Base-by-base conservation (phyloP, 2,888 invertebrate genomes). In the Heliconius ismenius region DNA sequence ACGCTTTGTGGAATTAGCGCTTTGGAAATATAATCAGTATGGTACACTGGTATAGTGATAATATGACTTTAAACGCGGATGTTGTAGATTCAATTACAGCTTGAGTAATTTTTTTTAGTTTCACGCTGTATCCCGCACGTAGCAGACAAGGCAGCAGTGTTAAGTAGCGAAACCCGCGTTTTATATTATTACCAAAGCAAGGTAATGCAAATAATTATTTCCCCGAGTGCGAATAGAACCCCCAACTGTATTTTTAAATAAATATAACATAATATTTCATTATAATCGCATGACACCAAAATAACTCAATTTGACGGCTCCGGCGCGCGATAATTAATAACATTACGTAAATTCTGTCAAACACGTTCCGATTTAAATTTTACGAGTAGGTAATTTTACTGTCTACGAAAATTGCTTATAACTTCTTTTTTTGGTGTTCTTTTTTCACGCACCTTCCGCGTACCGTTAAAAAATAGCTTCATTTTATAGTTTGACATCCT, bases 221-320 rank as follows among this genome's bases (percentile, higher is more conserved):
- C 49, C 49, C 49, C 18, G 7, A 3, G 49, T 21, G 18, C 18
- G 18, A 49, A 18, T 49, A 6, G 49, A 49, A 49, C 49, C 18
- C 7, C 49, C 7, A 7, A 32, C 32, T 18, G 2, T 21, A 7
- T 21, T 39, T 39, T 39, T 39, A 18, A 26, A 62, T 32, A 70
- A 58, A 58, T 43, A 24, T 39, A 43, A 39, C 67, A 67, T 15
- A 24, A 67, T 43, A 67, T 70, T 70, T 32, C 54, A n/a, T 32
- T 70, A 58, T 58, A 58, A 70, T 58, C 58, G 32, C 36, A 58
- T 15, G 70, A 58, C 70, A 36, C 36, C 58, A 36, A 58, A 70
- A 54, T 70, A 70, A 70, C 32, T 24, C 58, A 58, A 70, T 58
- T 70, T 70, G 70, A 70, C 13, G 36, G 70, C 54, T 58, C 58